Evolutionary conservation across 1,140 invertebrate genomes (phyloP).

Genomic region (Leptinotarsa lineolata): DNA sequence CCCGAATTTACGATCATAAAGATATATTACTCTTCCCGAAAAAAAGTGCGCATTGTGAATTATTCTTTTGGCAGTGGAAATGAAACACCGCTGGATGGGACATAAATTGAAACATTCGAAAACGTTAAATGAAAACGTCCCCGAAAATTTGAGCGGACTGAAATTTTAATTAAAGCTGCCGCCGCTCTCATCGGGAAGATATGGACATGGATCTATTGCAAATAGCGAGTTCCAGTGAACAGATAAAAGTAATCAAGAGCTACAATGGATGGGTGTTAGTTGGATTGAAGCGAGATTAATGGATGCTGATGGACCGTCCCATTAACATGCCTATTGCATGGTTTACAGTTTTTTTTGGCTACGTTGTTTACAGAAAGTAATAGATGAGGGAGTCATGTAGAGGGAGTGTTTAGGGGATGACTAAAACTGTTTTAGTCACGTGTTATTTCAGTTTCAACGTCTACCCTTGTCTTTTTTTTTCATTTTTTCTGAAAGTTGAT

Average conservation of each 20-base stretch:
- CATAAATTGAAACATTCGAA: conserved; percentile 21
- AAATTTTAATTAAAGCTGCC: conserved; percentile 16
- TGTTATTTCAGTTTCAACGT: no score
- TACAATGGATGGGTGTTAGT: neutral
- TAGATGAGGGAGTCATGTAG: no score
- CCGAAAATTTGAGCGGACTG: conserved; percentile 1
- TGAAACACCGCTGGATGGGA: neutral
- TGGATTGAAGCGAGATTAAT: neutral
- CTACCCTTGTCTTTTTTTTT: no score
- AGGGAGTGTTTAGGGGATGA: no score
- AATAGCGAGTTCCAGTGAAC: neutral
- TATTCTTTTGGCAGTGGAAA: neutral
- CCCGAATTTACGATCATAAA: neutral
- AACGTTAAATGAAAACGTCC: conserved; percentile 18
- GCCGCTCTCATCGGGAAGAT: neutral
- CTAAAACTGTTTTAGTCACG: no score
- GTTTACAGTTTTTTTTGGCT: no score
- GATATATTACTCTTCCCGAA: neutral
- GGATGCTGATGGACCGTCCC: neutral
- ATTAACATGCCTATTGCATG: neutral
- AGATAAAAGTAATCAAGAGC: neutral
- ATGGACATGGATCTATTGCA: neutral
- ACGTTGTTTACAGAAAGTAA: no score
- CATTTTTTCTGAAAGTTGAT: no score
- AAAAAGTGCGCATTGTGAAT: neutral